Evolutionary conservation across 2,113 vertebrate species (phyloP), one percentile per base, ranked within the genome.

Genomic region (Dermatemys mawii): DNA sequence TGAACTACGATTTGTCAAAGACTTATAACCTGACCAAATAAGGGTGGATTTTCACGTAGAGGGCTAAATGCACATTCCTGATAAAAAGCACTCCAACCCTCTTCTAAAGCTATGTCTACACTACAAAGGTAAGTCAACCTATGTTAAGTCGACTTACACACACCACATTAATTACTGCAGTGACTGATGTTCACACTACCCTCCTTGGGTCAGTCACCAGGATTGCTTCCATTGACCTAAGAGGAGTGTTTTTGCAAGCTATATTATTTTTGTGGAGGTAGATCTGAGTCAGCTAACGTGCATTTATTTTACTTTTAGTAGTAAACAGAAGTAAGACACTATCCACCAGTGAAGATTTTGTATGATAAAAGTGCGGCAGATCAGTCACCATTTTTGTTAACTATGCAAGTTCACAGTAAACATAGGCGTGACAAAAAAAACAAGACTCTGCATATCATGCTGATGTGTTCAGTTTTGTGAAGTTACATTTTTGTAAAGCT

Each of bases 161-260:
- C 24, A 55, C 26, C 54, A 4, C 54, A 55, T 11, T 55, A 55
- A 55, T 11, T 55, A 55, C 10, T 55, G 54, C 10, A 4, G 11
- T 5, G 26, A 3, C 26, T 55, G 54, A 24, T 27, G 54, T 55
- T 10, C 54, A 55, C 54, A 55, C 24, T 55, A 27, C 54, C 54
- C 54, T 55, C 24, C 26, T 55, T 27, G 54, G 54, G 24, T 55
- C 24, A 10, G 50, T 51, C 17, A 19, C 50, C 17, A 51, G 50
- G 17, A 51, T 6, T 19, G 50, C 50, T 51, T 51, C 50, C 50
- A 51, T 14, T 2, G 17, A 51, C 17, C 17, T 19, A 51, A 51
- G 50, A 51, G 94, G 81, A 91, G 91, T 88, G 84, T 90, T 92
- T 96, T 87, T 92, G 93, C 95, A 95, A 96, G 86, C 88, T 76